Percentiles rank a stretch among this genome's conserved stretches.
Conservation (phyloP, 2,113 vertebrate species). For the Tricholaema leucomelas region DNA sequence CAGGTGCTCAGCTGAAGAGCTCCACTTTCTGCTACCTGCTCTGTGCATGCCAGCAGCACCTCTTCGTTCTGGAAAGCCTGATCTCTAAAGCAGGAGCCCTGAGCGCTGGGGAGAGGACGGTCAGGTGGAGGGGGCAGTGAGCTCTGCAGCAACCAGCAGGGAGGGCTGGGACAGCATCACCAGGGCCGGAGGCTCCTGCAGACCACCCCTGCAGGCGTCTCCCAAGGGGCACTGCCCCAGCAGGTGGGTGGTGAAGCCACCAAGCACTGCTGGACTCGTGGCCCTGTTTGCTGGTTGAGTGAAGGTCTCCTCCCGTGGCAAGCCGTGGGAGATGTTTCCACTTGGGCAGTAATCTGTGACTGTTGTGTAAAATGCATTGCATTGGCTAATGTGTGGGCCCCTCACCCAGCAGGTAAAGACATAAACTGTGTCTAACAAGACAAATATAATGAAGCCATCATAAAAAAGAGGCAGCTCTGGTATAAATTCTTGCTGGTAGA, state of each 20-base stretch:
- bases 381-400: neutral
- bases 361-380: neutral
- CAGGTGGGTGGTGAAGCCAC: neutral
- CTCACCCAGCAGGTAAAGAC: conserved; percentile 51
- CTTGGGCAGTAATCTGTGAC: neutral
- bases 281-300: neutral
- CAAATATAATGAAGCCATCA: conserved; percentile 61
- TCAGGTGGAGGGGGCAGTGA: neutral
- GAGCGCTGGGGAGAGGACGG: neutral
- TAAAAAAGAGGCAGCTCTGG: conserved; percentile 42
- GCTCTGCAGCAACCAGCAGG: fast-evolving
- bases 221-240: neutral
- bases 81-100: fast-evolving
- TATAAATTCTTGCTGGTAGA: conserved; percentile 77
- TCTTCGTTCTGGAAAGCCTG: neutral
- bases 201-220: neutral
- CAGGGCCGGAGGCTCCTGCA: neutral
- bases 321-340: neutral
- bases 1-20: neutral
- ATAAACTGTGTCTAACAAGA: conserved; percentile 66
- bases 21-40: neutral
- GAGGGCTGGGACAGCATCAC: neutral
- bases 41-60: neutral
- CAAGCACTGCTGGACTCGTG: neutral
- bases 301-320: neutral